These are phyloP conservation scores for Spinibarbus caldwelli DNA, from an alignment of 2,797 vertebrate genomes.

Conservation along the genomic window DNA sequence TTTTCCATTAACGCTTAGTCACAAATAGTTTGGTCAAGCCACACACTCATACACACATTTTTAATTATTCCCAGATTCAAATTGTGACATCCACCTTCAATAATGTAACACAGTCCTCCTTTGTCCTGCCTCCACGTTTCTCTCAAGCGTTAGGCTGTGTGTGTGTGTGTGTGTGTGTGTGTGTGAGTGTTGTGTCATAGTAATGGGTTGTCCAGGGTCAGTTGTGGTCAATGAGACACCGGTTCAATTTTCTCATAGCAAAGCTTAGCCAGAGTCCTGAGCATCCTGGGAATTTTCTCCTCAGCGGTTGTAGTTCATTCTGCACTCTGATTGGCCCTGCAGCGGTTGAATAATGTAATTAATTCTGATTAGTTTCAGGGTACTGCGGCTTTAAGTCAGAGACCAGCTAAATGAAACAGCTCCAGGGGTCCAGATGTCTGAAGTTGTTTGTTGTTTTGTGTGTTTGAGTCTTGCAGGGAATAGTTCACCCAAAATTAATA, in stretches of 20 bases:
- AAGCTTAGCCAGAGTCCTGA: conserved; percentile 5
- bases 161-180: too few relatives aligned
- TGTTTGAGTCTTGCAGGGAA: background rate
- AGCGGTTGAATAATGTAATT: conserved; percentile 15
- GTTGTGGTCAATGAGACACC: conserved; percentile 73
- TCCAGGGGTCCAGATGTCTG: conserved; percentile 8
- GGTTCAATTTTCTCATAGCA: conserved; percentile 21
- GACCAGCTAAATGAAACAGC: background rate
- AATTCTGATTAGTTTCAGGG: conserved; percentile 18
- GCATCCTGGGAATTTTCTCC: conserved; percentile 36
- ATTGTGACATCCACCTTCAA: conserved; percentile 28
- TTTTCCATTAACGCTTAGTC: conserved; percentile 7
- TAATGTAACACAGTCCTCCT: conserved; percentile 20
- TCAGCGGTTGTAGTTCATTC: background rate
- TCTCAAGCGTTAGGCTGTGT: conserved; percentile 12
- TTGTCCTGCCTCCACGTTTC: background rate
- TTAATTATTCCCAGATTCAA: conserved; percentile 43
- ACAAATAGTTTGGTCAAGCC: background rate
- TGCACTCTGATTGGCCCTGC: conserved; percentile 20
- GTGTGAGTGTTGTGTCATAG: conserved; percentile 45
- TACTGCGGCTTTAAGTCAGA: conserved; percentile 1
- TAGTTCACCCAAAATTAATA: background rate
- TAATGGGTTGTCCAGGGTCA: conserved; percentile 70
- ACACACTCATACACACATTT: background rate
- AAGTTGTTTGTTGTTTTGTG: conserved; percentile 16